Evolutionary conservation across 2,888 invertebrate species (phyloP).

Genomic region (Megalurothrips usitatus): DNA sequence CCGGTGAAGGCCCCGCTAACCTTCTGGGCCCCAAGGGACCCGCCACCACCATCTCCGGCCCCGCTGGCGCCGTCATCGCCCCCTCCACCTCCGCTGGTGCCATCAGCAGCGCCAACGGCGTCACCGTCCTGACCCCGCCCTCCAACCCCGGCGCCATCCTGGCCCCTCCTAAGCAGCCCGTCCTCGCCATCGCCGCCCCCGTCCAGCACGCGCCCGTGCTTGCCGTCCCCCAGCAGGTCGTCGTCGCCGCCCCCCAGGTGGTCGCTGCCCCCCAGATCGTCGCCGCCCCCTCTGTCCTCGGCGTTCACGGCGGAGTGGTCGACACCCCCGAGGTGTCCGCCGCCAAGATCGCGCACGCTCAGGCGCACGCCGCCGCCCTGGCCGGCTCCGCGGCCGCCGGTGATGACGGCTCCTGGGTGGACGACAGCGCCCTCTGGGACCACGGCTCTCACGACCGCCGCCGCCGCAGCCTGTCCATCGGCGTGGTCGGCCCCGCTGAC

Average conservation of each 20-base stretch:
- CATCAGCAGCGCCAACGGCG: background rate
- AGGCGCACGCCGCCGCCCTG: background rate
- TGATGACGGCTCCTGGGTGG: background rate
- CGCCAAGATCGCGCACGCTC: background rate
- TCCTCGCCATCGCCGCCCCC: background rate
- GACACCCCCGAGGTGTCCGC: background rate
- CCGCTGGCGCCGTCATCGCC: background rate
- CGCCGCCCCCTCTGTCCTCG: background rate
- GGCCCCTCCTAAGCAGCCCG: background rate
- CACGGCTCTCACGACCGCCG: background rate
- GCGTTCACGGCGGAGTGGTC: background rate
- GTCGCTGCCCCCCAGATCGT: background rate
- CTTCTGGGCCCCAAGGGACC: background rate
- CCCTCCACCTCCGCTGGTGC: background rate
- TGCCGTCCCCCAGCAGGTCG: background rate
- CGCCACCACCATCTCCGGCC: conserved; percentile 3
- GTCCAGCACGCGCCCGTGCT: background rate
- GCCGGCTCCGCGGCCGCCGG: background rate
- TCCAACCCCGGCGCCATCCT: background rate
- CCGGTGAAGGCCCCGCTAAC: background rate
- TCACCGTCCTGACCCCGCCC: background rate
- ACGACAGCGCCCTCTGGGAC: background rate
- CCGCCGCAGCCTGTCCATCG: background rate
- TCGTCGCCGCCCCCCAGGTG: background rate
- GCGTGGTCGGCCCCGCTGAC: background rate